Evolutionary conservation across 2,797 vertebrate species (phyloP), one percentile per base, ranked within the genome.

Genomic region (Poecilia wingei): DNA sequence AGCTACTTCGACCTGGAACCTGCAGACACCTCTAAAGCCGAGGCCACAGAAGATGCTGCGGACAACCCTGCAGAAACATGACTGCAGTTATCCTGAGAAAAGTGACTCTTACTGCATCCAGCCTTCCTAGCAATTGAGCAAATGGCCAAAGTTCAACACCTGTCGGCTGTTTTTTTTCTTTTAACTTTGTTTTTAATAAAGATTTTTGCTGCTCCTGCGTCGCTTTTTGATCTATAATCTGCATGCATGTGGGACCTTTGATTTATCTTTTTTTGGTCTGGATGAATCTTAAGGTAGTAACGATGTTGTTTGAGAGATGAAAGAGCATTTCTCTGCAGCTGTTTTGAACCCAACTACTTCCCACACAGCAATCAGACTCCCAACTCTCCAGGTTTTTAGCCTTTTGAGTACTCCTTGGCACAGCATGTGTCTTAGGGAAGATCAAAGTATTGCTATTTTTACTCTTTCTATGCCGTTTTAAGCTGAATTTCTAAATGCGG

Each of bases 1-100:
- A 96, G 96, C 87, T 99, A 98, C 92, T 99, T 95, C 82, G 92
- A 90, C 57, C 14, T 92, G 77, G 88, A 82, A 7, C 76, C 90
- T 20, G 28, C 66, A 8, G 84, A 87, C 22, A 22, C 41, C 12
- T 43, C 61, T 16, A 7, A 71, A 84, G 76, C 39, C 0, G 61
- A 80, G 22, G 31, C 82, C 25, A 2, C 73, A 33, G 69, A 76
- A 1, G 76, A 73, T 13, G 0, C 22, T 16, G 1, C 74, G 28
- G 14, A 76, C 36, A 31, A 82, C 73, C 43, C 70, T n/a, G 1
- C 51, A 22, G 39, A 2, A 76, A 47, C 10, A 72, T n/a, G 79
- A 0, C 18, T 22, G 16, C 0, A 12, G 43, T 59, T 70, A 49
- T 43, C 20, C 77, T 20, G 75, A 18, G 46, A 64, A 81, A 43